These are phyloP conservation scores for Gila orcuttii DNA, from an alignment of 2,113 vertebrate genomes.

Conservation along the genomic window DNA sequence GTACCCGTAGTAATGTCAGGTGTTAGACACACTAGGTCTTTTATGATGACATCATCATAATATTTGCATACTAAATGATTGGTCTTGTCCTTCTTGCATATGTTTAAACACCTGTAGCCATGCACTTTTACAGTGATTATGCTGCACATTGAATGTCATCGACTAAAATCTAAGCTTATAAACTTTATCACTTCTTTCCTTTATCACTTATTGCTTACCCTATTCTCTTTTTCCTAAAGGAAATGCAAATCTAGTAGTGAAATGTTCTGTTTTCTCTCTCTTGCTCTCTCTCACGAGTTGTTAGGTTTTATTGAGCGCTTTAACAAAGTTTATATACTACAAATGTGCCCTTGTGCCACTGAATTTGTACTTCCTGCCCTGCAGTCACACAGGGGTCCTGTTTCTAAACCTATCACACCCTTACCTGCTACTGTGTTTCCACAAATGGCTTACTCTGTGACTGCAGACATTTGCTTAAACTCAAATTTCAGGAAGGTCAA, in stretches of 20 bases:
- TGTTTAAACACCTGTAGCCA: neutral
- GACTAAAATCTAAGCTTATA: neutral
- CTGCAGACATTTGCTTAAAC: conserved; percentile 39
- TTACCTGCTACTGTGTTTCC: conserved; percentile 33
- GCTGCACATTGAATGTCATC: neutral
- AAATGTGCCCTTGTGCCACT: conserved; percentile 19
- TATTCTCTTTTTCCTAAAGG: neutral
- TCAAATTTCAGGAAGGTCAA: conserved; percentile 47
- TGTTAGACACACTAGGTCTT: no score
- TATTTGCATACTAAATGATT: neutral
- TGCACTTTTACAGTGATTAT: neutral
- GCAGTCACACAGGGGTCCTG: conserved; percentile 28
- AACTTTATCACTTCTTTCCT: no score
- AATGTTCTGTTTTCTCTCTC: neutral
- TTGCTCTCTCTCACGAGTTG: neutral
- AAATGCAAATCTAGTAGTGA: neutral
- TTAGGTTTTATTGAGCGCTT: conserved; percentile 19
- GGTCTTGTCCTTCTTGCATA: neutral
- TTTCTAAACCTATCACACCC: conserved; percentile 41
- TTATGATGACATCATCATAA: neutral
- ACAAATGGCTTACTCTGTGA: conserved; percentile 34
- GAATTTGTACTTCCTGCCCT: conserved; percentile 50
- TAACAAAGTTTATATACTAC: conserved; percentile 54
- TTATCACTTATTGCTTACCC: no score
- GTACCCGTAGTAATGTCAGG: no score